Conservation (phyloP, 2,888 invertebrate species). For the Ariolimax columbianus region DNA sequence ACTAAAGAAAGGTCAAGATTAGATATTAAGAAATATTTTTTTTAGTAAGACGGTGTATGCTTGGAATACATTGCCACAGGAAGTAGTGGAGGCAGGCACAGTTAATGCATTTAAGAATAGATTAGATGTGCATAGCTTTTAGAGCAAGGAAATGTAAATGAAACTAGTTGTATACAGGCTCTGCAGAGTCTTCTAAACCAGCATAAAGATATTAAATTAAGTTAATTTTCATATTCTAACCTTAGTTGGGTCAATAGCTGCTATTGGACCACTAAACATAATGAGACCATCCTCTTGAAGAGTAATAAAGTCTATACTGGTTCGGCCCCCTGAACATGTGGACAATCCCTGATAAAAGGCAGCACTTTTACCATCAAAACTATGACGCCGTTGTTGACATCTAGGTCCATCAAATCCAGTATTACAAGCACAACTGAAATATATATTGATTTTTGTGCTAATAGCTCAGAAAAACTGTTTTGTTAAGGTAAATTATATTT, state of each 20-base stretch:
- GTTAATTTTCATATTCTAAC: slow-evolving; percentile 1
- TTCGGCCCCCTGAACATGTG: slow-evolving; percentile 92
- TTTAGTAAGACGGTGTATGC: too few relatives aligned
- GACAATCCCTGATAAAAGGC: slow-evolving; percentile 96
- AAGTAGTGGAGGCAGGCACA: too few relatives aligned
- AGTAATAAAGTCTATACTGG: slow-evolving; percentile 97
- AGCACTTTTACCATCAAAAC: slow-evolving; percentile 96
- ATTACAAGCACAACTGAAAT: slow-evolving; percentile 90
- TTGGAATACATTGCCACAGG: too few relatives aligned
- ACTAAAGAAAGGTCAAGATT: too few relatives aligned
- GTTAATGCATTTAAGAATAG: too few relatives aligned
- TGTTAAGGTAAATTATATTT: neutral
- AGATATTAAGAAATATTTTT: too few relatives aligned
- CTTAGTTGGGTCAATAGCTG: slow-evolving; percentile 51
- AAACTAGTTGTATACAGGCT: too few relatives aligned
- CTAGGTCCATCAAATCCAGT: slow-evolving; percentile 95
- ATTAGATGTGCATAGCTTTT: too few relatives aligned
- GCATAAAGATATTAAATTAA: too few relatives aligned
- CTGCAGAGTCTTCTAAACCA: too few relatives aligned
- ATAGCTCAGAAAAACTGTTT: neutral
- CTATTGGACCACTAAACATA: slow-evolving; percentile 93
- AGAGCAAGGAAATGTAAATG: too few relatives aligned
- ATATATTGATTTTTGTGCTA: neutral
- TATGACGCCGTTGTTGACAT: slow-evolving; percentile 94
- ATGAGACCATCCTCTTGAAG: slow-evolving; percentile 91